phyloP scores from a whole-genome alignment of 2,797 vertebrate species.

The Phyllotis vaccarum region DNA sequence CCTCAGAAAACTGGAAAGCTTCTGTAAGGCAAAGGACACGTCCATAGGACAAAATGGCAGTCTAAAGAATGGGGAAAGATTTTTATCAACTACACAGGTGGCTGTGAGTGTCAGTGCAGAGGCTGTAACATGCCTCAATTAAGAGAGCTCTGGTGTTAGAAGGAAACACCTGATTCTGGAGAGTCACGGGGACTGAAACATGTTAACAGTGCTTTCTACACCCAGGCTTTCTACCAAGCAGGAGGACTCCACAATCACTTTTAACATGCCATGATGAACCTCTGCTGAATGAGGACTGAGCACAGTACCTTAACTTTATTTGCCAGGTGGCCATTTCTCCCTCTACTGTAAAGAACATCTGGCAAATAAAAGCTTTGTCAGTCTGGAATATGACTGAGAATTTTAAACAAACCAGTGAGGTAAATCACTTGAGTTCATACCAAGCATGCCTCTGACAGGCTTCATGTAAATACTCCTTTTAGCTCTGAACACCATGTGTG shows the following conservation, averaged over 20 bases:
- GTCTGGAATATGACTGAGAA: constrained; percentile 41
- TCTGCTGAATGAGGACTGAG: constrained; percentile 38
- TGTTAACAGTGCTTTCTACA: not conserved
- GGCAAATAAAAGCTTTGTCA: constrained; percentile 57
- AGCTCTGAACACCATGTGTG: not conserved
- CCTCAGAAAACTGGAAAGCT: too few relatives aligned
- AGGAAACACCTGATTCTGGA: not conserved
- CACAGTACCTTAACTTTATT: constrained; percentile 63
- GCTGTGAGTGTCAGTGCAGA: not conserved
- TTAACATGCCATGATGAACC: not conserved
- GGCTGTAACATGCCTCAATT: constrained; percentile 20
- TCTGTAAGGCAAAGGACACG: too few relatives aligned
- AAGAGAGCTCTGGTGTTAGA: constrained; percentile 39
- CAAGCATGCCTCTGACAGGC: constrained; percentile 66
- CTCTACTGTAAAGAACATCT: not conserved
- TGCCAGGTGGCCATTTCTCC: not conserved
- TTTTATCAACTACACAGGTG: not conserved
- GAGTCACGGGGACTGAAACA: constrained; percentile 32
- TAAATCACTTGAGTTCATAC: constrained; percentile 72
- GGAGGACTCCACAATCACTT: not conserved
- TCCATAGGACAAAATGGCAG: too few relatives aligned
- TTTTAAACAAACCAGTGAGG: constrained; percentile 75
- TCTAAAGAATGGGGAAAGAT: too few relatives aligned
- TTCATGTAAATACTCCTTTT: constrained; percentile 68
- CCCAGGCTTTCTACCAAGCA: constrained; percentile 46